Percentiles rank a stretch among this genome's conserved stretches.
Conservation (phyloP, 2,797 vertebrate genomes). For the Adelosebastes latens region DNA sequence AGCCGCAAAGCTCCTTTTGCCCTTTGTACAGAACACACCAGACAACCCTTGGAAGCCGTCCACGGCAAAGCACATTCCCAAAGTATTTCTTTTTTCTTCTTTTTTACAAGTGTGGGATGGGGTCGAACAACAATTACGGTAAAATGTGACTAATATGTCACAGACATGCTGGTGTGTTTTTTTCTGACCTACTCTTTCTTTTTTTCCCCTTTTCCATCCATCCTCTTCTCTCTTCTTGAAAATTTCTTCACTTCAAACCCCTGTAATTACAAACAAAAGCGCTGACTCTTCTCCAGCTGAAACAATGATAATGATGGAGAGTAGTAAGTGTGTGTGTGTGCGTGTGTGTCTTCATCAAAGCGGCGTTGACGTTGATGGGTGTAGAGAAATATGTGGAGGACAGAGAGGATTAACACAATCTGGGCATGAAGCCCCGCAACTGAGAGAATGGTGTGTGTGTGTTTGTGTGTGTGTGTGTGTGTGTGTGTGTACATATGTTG, state of each 20-base stretch:
- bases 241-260: conserved; percentile 80
- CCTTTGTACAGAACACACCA: conserved; percentile 80
- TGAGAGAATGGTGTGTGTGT: conserved; percentile 36
- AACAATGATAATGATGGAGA: conserved; percentile 84
- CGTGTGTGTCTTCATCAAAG: conserved; percentile 77
- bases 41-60: conserved; percentile 82
- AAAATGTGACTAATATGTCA: conserved; percentile 88
- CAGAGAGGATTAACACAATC: conserved; percentile 83
- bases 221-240: conserved; percentile 73
- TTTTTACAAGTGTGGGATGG: conserved; percentile 81
- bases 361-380: conserved; percentile 74
- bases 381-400: conserved; percentile 78
- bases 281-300: conserved; percentile 82
- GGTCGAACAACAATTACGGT: conserved; percentile 87
- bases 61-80: conserved; percentile 81
- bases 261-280: conserved; percentile 88
- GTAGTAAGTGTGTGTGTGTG: conserved; percentile 41
- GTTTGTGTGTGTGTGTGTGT: conserved; percentile 34
- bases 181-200: conserved; percentile 70
- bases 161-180: conserved; percentile 79
- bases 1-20: conserved; percentile 77
- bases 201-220: conserved; percentile 70
- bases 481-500: conserved; percentile 62
- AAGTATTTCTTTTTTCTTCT: conserved; percentile 76
- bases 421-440: conserved; percentile 74